Evolutionary conservation across 1,140 invertebrate genomes (phyloP), one percentile per base, ranked within the genome.

Genomic region (Macrostomum lignano): DNA sequence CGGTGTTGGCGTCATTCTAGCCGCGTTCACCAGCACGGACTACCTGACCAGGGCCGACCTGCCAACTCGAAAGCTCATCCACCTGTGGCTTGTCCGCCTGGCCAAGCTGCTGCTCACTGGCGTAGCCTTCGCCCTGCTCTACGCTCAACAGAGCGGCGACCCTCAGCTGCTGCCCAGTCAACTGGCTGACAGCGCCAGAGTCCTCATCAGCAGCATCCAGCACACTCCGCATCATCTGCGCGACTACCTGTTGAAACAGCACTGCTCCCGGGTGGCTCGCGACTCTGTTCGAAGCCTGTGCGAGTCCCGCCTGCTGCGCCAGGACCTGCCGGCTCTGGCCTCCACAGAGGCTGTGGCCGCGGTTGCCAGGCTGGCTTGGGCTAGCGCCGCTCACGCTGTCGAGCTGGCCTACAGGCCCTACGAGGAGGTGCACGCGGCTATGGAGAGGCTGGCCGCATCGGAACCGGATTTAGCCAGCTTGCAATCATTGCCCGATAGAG

Each of bases 11-110:
- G 62, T 73, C 31, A 67, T 77, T 36, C 60, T 81, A 10, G 73
- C 76, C 38, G 72, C 81, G 68, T 49, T 81, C 21, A 75, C 71
- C 3, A 74, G 74, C 46, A 76, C 76, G 45, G 77, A 76, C 52
- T 81, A 81, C 51, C 55, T 81, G 48, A 66, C 70, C 3, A 71
- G 66, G 43, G 72, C 74, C 10, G 75, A 81, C 50, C 67, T 72
- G 38, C 65, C 66, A 17, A 77, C 72, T 0, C 74, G 73, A 55
- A 67, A 73, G n/a, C n/a, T n/a, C n/a, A n/a, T n/a, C n/a, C n/a
- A n/a, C n/a, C n/a, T 60, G 35, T 31, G 1, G 35, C 28, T 24
- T 23, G 21, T 11, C 20, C 25, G n/a, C n/a, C n/a, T n/a, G n/a
- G 72, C 70, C 32, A 91, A 88, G 58, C 53, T 91, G 17, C 65